A percentile compares a stretch with the other conserved stretches of the same genome.
Evolutionary conservation across 1,140 invertebrate species (phyloP).

Genomic region (Pachyrhynchus sulphureomaculatus): DNA sequence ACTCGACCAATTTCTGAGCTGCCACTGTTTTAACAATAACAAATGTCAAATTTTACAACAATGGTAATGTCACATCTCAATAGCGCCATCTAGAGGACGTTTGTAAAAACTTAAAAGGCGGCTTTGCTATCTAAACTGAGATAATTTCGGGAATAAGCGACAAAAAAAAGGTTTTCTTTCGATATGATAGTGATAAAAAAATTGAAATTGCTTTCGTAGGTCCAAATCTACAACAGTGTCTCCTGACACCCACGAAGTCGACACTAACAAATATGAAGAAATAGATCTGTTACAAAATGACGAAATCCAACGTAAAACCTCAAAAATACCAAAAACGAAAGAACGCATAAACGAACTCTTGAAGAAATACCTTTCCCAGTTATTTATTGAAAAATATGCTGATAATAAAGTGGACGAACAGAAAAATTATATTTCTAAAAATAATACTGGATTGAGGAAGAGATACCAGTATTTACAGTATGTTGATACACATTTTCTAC

Average conservation of each 20-base stretch:
- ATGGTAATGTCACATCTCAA: too few species aligned
- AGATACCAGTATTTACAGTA: not conserved
- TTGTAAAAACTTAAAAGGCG: too few species aligned
- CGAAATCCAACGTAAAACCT: not conserved
- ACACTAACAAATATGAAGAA: slow-evolving; percentile 17
- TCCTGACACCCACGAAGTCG: not conserved
- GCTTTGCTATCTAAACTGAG: not conserved
- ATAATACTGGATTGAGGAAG: not conserved
- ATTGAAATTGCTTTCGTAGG: too few species aligned
- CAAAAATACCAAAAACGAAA: not conserved
- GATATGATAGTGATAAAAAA: too few species aligned
- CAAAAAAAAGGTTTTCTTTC: too few species aligned
- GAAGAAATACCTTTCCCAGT: slow-evolving; percentile 37
- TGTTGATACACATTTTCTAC: too few species aligned
- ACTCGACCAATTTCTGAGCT: too few species aligned
- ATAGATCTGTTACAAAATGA: not conserved
- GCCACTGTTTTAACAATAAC: too few species aligned
- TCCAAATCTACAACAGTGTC: not conserved
- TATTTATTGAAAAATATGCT: slow-evolving; percentile 33
- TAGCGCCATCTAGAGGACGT: too few species aligned
- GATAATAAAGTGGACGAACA: not conserved
- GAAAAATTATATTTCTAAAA: not conserved
- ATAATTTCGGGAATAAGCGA: too few species aligned
- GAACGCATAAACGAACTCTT: slow-evolving; percentile 35
- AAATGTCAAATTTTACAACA: too few species aligned